Base-by-base conservation (phyloP, 2,888 invertebrate species). In the Operophtera brumata region DNA sequence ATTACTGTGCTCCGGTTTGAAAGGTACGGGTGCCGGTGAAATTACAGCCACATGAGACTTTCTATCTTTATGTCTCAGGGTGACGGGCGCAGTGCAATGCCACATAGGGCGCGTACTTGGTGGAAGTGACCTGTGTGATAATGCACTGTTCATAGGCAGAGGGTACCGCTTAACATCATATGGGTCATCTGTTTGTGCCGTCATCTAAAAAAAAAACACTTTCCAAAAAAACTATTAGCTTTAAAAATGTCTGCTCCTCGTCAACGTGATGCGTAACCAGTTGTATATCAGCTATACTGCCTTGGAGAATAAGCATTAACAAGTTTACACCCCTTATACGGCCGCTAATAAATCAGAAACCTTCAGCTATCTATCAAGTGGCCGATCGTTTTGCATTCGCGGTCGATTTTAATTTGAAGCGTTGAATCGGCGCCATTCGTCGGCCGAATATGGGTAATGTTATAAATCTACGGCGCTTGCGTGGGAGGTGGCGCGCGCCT, bases 401-500 rank as follows among this genome's bases (percentile, higher is more conserved):
- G 57, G 52, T 48, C 48, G 47, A 77, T 86, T 84, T 88, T 88
- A 86, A 88, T 87, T 88, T 84, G 83, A 86, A 80, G 70, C 85
- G 86, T 87, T 84, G 85, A 85, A 82, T 87, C 84, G 89, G 88
- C 89, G 90, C 89, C 89, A 76, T 77, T 82, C 85, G 80, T 82
- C 78, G 82, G 72, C 82, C 86, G 84, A 86, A 88, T 88, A 86
- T 86, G 87, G 89, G 81, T 86, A 84, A 87, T 86, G 89, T 86
- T 87, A 86, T 90, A 89, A 90, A 90, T 89, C 87, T 86, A 77
- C 67, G 67, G 61, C 54, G 57, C 53, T 59, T 46, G 79, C 71
- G 83, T 82, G 81, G 84, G 82, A 75, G 80, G 74, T 57, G 70
- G 71, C 68, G 73, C 73, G 73, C 74, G 80, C 78, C 80, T 71